Evolutionary conservation across 2,113 vertebrate species (phyloP), one percentile per base, ranked within the genome.

Genomic region (Neopipo cinnamomea): DNA sequence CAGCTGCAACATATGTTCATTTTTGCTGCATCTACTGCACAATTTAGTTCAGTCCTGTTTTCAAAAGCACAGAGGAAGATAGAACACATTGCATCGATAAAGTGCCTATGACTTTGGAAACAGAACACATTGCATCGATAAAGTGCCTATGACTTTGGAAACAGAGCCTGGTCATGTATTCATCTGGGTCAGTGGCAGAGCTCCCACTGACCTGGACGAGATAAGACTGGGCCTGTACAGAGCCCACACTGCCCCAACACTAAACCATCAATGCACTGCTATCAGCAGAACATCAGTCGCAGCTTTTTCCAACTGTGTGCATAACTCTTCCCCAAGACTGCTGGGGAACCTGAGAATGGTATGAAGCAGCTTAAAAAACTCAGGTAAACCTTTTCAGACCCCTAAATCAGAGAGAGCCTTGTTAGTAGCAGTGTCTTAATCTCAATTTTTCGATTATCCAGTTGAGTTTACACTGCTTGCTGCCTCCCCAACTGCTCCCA

Each of bases 261-360:
- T 9, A 73, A 65, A 59, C 23, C 23, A 58, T 42, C 3, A 5
- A 19, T 0, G 3, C 50, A 24, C 0, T 28, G 28, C 50, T 31
- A 47, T 30, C 66, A 79, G 47, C 37, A 80, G 37, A 79, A 55
- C 14, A 21, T 6, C 3, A 2, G 73, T 73, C 2, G 0, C 39
- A 87, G 35, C 9, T 49, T 55, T 44, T 67, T 66, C 41, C 20
- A 91, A 13, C 67, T 20, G 30, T 4, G 25, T 49, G n/a, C 2
- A 0, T 20, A 82, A 80, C 49, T 55, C 22, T 61, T 80, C 31
- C 50, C 33, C 16, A 31, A 39, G 21, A 50, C 37, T 25, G 16
- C 33, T 41, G 23, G 13, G 24, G 27, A 85, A 44, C 17, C 22
- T 2, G 1, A 39, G 62, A 67, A 70, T 3, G 17, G 24, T 21